These are phyloP conservation scores for Macropis europaea DNA, from an alignment of 2,888 invertebrate genomes.

Conservation along the genomic window DNA sequence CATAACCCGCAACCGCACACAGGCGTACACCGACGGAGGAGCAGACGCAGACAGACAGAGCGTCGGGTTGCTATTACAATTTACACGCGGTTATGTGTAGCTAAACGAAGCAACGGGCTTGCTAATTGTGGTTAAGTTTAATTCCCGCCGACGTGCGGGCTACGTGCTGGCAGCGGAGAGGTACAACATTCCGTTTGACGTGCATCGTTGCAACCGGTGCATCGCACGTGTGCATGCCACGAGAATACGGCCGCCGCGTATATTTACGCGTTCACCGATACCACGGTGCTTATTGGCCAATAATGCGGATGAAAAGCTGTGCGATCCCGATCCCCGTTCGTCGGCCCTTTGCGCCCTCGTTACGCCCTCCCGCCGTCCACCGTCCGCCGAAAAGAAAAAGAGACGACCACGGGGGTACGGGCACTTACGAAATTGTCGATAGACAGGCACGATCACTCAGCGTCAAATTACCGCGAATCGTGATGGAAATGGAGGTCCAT, in stretches of 20 bases:
- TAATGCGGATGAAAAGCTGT: constrained; percentile 53
- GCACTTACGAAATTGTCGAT: constrained; percentile 71
- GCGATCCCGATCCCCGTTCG: constrained; percentile 22
- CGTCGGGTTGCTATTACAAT: constrained; percentile 63
- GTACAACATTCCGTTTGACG: constrained; percentile 55
- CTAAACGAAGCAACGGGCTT: constrained; percentile 59
- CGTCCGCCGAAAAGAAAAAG: neutral
- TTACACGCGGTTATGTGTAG: constrained; percentile 66
- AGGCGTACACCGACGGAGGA: neutral
- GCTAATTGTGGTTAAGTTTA: constrained; percentile 74
- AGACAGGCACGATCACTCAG: constrained; percentile 62
- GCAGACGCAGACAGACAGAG: neutral
- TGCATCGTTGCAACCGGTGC: constrained; percentile 25
- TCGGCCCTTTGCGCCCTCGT: too few relatives aligned
- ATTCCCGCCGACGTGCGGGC: constrained; percentile 60
- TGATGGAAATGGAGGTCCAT: constrained; percentile 65
- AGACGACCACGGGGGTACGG: constrained; percentile 8
- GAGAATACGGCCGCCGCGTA: neutral
- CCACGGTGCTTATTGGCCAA: constrained; percentile 62
- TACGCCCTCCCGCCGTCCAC: too few relatives aligned
- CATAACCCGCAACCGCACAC: neutral
- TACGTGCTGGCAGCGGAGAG: constrained; percentile 5
- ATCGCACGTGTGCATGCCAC: constrained; percentile 18
- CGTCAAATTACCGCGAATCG: constrained; percentile 49
- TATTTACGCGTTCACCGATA: constrained; percentile 44